These are phyloP conservation scores for Schlechtendalia chinensis DNA, from an alignment of 1,140 invertebrate species.

Conservation along the genomic window DNA sequence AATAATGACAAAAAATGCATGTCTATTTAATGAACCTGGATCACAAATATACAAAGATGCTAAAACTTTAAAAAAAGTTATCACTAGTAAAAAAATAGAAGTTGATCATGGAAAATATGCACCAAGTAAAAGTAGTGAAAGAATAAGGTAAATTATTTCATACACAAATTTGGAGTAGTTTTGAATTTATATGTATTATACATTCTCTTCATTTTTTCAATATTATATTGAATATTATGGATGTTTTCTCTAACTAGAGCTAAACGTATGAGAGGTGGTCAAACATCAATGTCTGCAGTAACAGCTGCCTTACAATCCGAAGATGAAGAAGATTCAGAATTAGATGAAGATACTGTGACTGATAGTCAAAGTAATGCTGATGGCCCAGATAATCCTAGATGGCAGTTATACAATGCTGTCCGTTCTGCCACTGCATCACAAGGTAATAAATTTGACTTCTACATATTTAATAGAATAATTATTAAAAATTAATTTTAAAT, in stretches of 20 bases:
- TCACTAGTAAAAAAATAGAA: conserved; percentile 66
- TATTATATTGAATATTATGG: neutral
- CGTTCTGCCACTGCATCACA: conserved; percentile 68
- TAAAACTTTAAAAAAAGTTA: conserved; percentile 79
- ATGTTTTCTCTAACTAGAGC: conserved; percentile 53
- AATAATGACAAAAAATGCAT: conserved; percentile 93
- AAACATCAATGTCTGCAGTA: conserved; percentile 60
- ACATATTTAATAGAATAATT: conserved; percentile 41
- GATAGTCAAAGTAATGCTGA: conserved; percentile 65
- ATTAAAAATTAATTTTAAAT: neutral
- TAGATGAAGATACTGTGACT: conserved; percentile 65
- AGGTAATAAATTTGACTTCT: conserved; percentile 58
- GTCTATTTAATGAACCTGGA: conserved; percentile 92
- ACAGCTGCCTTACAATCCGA: conserved; percentile 64
- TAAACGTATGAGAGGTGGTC: conserved; percentile 57
- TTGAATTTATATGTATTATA: neutral
- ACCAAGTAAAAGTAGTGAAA: conserved; percentile 51
- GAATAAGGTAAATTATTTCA: conserved; percentile 49
- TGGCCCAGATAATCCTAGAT: conserved; percentile 71
- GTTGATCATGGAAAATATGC: conserved; percentile 61
- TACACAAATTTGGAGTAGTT: neutral
- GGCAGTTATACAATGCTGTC: conserved; percentile 77
- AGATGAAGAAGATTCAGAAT: conserved; percentile 58
- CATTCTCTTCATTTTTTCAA: neutral
- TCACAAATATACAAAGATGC: conserved; percentile 97